Conservation (phyloP, 2,797 vertebrate species). For the Schizopygopsis pylzovi region DNA sequence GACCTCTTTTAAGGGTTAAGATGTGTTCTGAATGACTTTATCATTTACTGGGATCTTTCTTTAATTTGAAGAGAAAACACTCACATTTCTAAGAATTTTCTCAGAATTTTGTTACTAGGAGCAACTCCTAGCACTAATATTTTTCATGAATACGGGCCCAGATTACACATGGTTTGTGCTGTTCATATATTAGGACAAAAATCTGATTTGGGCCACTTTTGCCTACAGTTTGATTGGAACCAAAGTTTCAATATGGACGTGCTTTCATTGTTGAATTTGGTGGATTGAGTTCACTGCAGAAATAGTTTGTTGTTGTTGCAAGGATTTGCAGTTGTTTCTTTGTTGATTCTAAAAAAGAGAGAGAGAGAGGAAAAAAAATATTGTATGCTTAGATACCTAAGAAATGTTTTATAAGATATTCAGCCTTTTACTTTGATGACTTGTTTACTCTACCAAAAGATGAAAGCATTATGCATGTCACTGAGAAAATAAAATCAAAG, state of each 20-base stretch:
- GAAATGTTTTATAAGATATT: slow-evolving; percentile 47
- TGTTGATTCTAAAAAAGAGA: background rate
- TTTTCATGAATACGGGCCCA: no score
- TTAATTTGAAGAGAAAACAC: no score
- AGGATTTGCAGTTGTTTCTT: slow-evolving; percentile 39
- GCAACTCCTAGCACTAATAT: no score
- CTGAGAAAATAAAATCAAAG: slow-evolving; percentile 52
- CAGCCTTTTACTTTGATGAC: slow-evolving; percentile 45
- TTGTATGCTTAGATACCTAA: slow-evolving; percentile 41
- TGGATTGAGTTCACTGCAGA: background rate
- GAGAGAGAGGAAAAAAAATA: background rate
- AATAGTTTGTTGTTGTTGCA: slow-evolving; percentile 25
- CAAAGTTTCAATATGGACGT: background rate
- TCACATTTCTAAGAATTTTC: no score
- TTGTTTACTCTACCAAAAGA: slow-evolving; percentile 52
- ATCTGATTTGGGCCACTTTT: background rate
- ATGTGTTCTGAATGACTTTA: no score
- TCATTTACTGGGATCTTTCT: no score
- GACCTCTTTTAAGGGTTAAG: no score
- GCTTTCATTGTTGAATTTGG: background rate
- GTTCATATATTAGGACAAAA: background rate
- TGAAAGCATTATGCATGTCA: slow-evolving; percentile 52
- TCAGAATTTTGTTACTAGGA: no score
- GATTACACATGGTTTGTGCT: background rate
- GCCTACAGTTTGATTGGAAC: background rate